Evolutionary conservation across 1,140 invertebrate genomes (phyloP), one percentile per base, ranked within the genome.

Genomic region (Lepidurus apus): DNA sequence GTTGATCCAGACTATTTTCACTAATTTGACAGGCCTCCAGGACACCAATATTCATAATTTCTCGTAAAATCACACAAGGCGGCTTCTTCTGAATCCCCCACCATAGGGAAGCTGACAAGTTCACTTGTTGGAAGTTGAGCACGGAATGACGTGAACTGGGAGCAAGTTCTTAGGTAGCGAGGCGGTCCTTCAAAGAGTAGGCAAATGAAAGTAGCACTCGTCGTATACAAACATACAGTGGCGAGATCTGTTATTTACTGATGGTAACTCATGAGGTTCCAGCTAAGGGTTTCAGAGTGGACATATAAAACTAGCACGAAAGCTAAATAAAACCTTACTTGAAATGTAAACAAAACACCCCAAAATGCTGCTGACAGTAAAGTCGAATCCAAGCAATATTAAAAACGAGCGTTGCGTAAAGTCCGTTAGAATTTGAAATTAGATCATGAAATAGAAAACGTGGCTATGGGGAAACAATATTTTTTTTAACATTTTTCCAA

Each of bases 31-130:
- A 74, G 42, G 73, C 78, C 73, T 79, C 78, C 74, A 74, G 75
- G 47, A 44, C 73, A 45, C 74, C 74, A 74, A 79, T 79, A 74
- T 74, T 79, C 78, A 79, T 79, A 79, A 45, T 77, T 65, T 53
- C 76, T 77, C 45, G 7, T 77, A 65, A 65, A 65, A 65, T n/a
- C 53, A 65, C 53, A 21, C 53, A 21, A 43, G 24, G 43, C 78
- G 74, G 65, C 65, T 74, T 73, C 74, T 79, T 73, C 73, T 75
- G 53, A 43, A 44, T 79, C 75, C 43, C 43, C 78, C 73, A 79
- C 65, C 78, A 79, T 79, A 79, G 43, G 78, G 78, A 79, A 74
- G 73, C 74, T 65, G 8, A 13, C 6, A 17, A 65, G 53, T 65
- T 65, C 53, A 65, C 53, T 65, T 65, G 53, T n/a, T 21, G 21